Percentiles rank a stretch among this genome's conserved stretches.
Evolutionary conservation across 2,888 invertebrate species (phyloP).

Genomic region (Lasioglossum oenotherae): DNA sequence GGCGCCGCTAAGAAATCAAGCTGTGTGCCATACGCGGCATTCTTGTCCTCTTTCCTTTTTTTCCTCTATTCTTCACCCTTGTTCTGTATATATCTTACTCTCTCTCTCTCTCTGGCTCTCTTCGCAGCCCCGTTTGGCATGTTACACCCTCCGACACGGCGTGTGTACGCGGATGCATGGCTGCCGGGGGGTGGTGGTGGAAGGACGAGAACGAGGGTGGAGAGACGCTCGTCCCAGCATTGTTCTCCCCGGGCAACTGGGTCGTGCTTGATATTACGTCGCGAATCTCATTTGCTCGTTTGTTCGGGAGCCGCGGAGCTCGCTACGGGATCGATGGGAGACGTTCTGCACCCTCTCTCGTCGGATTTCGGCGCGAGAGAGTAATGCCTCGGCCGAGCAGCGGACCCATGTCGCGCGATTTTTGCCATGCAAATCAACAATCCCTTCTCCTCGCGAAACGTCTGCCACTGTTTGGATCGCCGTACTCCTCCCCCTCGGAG

Average conservation of each 20-base stretch:
- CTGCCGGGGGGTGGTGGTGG: background rate
- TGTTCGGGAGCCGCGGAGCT: slow-evolving; percentile 50
- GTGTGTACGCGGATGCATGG: slow-evolving; percentile 19
- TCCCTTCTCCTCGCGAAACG: background rate
- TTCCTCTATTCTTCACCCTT: background rate
- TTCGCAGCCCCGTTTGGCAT: slow-evolving; percentile 29
- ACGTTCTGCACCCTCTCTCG: background rate
- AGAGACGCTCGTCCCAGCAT: slow-evolving; percentile 45
- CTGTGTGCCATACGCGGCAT: slow-evolving; percentile 46
- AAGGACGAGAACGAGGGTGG: slow-evolving; percentile 32
- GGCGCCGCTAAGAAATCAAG: slow-evolving; percentile 69
- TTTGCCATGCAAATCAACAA: slow-evolving; percentile 35
- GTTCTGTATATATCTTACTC: slow-evolving; percentile 13
- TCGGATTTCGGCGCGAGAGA: background rate
- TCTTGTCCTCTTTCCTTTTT: slow-evolving; percentile 6
- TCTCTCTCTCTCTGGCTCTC: background rate
- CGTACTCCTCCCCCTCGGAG: background rate
- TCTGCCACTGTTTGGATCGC: background rate
- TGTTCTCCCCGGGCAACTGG: slow-evolving; percentile 64
- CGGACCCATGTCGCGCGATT: slow-evolving; percentile 2
- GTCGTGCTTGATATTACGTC: slow-evolving; percentile 66
- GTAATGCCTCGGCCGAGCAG: background rate
- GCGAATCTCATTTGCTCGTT: slow-evolving; percentile 70
- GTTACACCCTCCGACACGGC: slow-evolving; percentile 37
- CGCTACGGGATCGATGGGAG: slow-evolving; percentile 53